Percentiles rank a stretch among this genome's conserved stretches.
phyloP scores from a whole-genome alignment of 1,140 invertebrate species.

The Trachymyrmex septentrionalis region DNA sequence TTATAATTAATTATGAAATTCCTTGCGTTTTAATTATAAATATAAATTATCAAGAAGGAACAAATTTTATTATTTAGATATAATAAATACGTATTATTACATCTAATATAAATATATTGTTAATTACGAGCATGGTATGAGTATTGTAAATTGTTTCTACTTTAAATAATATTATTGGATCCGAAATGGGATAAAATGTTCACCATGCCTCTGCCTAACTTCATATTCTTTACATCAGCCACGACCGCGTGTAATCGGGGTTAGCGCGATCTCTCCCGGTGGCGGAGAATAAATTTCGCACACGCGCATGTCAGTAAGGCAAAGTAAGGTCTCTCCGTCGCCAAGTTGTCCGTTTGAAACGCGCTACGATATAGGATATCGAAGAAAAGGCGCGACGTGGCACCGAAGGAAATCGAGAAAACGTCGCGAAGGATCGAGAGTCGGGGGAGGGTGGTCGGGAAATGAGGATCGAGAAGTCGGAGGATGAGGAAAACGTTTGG shows the following conservation, averaged over 20 bases:
- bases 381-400: constrained; percentile 44
- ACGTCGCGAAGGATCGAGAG: constrained; percentile 22
- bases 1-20: neutral
- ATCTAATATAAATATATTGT: too few species aligned
- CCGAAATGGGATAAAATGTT: neutral
- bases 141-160: neutral
- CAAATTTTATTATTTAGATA: neutral
- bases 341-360: constrained; percentile 81
- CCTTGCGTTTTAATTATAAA: neutral
- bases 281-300: constrained; percentile 75
- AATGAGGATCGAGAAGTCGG: neutral
- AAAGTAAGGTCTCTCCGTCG: constrained; percentile 69
- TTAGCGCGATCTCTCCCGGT: constrained; percentile 71
- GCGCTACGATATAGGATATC: constrained; percentile 49
- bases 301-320: constrained; percentile 64
- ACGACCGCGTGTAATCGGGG: constrained; percentile 78
- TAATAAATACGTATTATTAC: neutral
- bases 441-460: neutral
- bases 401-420: constrained; percentile 71
- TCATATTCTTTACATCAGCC: constrained; percentile 48
- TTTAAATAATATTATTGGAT: constrained; percentile 5
- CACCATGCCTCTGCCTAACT: neutral
- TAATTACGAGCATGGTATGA: too few species aligned
- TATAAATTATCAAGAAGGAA: neutral
- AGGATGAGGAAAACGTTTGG: constrained; percentile 17